These are phyloP conservation scores for Epinotia bilunana DNA, from an alignment of 2,888 invertebrate species.

Conservation along the genomic window DNA sequence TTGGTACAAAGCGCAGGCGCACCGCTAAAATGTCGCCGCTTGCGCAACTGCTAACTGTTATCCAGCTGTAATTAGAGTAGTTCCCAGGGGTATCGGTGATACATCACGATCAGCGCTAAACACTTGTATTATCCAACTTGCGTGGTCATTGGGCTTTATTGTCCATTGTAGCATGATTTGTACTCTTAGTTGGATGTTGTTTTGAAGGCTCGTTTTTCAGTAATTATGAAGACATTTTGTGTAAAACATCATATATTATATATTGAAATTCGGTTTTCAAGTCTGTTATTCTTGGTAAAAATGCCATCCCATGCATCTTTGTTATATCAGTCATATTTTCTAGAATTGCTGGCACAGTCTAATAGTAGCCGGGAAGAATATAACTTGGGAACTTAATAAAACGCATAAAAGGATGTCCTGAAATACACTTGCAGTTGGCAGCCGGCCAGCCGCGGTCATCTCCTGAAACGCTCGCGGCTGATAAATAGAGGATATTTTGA, in stretches of 20 bases:
- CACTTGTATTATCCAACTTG: conserved; percentile 36
- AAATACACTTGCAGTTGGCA: conserved; percentile 74
- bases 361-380: conserved; percentile 60
- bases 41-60: conserved; percentile 52
- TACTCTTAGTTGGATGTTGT: conserved; percentile 2
- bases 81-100: conserved; percentile 62
- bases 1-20: conserved; percentile 47
- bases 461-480: conserved; percentile 47
- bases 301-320: background rate
- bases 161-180: conserved; percentile 13
- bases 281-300: too few relatives aligned
- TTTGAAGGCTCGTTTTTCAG: background rate
- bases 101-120: conserved; percentile 50
- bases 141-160: conserved; percentile 19
- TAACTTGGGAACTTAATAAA: conserved; percentile 80
- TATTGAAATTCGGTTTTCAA: too few relatives aligned
- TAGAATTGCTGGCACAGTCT: conserved; percentile 14
- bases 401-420: conserved; percentile 78
- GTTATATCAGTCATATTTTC: background rate
- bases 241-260: background rate
- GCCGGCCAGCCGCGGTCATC: conserved; percentile 67
- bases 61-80: conserved; percentile 62
- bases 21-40: conserved; percentile 57
- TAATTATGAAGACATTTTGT: background rate
- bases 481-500: conserved; percentile 37